phyloP scores from a whole-genome alignment of 2,888 invertebrate species.

The Plebejus anna region DNA sequence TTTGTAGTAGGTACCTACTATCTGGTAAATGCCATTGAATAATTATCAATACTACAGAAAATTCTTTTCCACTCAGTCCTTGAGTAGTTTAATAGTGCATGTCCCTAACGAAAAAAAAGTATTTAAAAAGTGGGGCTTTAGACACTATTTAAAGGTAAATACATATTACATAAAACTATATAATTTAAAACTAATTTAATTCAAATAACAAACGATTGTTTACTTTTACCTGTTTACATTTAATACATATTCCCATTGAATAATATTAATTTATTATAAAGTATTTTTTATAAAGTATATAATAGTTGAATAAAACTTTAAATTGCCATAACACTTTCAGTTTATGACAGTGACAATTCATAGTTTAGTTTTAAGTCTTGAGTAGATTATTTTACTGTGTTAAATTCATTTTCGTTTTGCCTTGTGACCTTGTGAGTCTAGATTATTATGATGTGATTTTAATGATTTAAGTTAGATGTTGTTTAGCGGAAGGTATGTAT shows the following conservation, averaged over 20 bases:
- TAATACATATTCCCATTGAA: not conserved
- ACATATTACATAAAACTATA: no score
- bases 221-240: not conserved
- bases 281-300: no score
- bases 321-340: conserved; percentile 1
- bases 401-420: not conserved
- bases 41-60: no score
- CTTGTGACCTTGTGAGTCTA: not conserved
- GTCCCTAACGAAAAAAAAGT: no score
- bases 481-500: not conserved
- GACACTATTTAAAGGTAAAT: no score
- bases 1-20: no score
- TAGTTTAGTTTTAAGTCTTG: not conserved
- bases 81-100: no score
- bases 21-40: no score
- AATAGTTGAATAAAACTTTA: not conserved
- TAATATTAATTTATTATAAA: not conserved
- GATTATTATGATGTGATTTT: not conserved
- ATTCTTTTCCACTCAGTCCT: no score
- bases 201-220: not conserved
- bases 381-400: not conserved
- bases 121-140: no score
- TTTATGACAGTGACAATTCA: not conserved
- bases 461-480: not conserved
- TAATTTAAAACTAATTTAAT: not conserved